phyloP scores from a whole-genome alignment of 2,113 vertebrate species.

The Zapus hudsonius region DNA sequence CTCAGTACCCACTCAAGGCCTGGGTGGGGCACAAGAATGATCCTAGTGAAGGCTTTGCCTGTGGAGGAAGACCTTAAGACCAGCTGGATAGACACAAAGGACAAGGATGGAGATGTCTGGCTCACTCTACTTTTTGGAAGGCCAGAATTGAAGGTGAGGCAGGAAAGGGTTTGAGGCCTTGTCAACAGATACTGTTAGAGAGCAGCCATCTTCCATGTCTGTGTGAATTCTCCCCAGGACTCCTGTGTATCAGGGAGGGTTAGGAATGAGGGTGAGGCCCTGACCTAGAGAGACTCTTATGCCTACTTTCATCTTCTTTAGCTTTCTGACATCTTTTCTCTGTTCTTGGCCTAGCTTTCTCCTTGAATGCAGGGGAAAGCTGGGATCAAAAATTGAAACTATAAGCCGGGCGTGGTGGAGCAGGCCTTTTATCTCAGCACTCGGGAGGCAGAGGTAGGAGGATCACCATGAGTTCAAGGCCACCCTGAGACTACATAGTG shows the following conservation, averaged over 20 bases:
- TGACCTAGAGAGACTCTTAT: neutral
- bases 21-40: neutral
- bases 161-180: neutral
- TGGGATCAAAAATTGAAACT: no score
- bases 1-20: constrained; percentile 87
- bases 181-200: neutral
- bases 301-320: neutral
- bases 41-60: no score
- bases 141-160: neutral
- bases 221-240: neutral
- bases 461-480: no score
- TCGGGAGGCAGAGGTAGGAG: no score
- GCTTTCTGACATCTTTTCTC: neutral
- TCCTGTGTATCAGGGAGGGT: neutral
- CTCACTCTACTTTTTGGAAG: neutral
- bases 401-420: no score
- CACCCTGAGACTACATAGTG: no score
- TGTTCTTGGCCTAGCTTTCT: neutral
- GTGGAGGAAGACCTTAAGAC: no score
- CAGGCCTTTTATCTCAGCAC: no score
- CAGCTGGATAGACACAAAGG: neutral
- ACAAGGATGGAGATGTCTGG: neutral
- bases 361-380: constrained; percentile 56
- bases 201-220: no score
- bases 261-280: neutral